Base-by-base conservation (phyloP, 2,113 vertebrate species). In the Indicator indicator region DNA sequence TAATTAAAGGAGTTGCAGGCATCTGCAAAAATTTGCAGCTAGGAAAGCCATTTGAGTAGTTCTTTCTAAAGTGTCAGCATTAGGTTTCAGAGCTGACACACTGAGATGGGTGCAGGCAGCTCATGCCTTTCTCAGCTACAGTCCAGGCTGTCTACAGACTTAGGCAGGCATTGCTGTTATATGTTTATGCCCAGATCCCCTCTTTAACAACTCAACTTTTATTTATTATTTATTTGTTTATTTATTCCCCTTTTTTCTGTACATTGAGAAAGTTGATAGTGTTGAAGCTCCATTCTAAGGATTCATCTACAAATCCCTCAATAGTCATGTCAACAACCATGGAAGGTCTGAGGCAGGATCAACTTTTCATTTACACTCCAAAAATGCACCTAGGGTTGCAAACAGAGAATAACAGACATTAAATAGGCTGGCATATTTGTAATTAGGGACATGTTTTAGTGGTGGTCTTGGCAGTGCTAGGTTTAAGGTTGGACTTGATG, bases 1-100 rank as follows among this genome's bases (percentile, higher is more conserved):
- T 93, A 91, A 91, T 95, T 93, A 95, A 89, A 42, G 59, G n/a
- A 86, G 36, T 89, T 95, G 89, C 88, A 89, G 44, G 17, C 92
- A 96, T 90, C 88, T 4, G 55, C 90, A 94, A 89, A 96, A 91
- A 91, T 83, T 83, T 93, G 79, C 76, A 83, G 88, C 84, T 86
- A 75, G 76, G 76, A 91, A 90, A 93, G 73, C 65, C 65, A 26
- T 91, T 58, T 71, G 58, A 78, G 85, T 86, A 80, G 42, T 62
- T 88, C 40, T 88, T 93, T 89, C 83, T 88, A 64, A 91, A 86
- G 69, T 68, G 88, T 89, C 94, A 95, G 88, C 72, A 72, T 42
- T 88, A 65, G 82, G 82, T 71, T 94, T 91, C 79, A 88, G 82
- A 93, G 62, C 79, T 88, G 90, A 90, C 40, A 20, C 52, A 40